Evolutionary conservation across 2,888 invertebrate species (phyloP).

Genomic region (Sesia bembeciformis): DNA sequence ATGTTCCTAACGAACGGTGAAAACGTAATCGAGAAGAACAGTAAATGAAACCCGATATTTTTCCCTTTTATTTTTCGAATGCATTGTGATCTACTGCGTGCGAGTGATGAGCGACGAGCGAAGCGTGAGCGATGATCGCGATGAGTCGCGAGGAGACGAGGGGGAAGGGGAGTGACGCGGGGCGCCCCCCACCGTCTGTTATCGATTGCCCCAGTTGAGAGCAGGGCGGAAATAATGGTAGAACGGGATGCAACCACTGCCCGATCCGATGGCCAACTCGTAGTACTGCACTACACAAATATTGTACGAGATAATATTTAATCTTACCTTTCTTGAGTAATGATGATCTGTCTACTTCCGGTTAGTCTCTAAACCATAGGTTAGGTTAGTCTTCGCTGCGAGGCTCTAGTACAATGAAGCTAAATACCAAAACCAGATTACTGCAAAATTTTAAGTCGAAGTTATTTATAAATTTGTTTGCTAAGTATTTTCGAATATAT

Average conservation of each 20-base stretch:
- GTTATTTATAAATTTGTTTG: not conserved
- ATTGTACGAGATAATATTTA: constrained; percentile 60
- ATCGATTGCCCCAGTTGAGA: constrained; percentile 81
- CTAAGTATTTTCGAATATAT: no score
- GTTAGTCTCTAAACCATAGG: no score
- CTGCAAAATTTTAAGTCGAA: no score
- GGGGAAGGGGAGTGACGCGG: constrained; percentile 28
- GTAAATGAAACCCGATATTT: not conserved
- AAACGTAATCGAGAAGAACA: not conserved
- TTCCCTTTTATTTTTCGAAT: not conserved
- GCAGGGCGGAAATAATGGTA: constrained; percentile 71
- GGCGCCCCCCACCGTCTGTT: constrained; percentile 45
- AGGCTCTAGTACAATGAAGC: no score
- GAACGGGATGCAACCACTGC: constrained; percentile 71
- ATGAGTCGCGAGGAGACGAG: constrained; percentile 32
- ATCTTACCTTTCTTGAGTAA: constrained; percentile 38
- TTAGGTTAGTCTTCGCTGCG: no score
- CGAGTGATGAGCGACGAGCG: constrained; percentile 19
- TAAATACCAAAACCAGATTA: no score
- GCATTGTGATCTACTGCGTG: not conserved
- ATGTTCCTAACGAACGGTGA: not conserved
- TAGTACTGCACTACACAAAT: constrained; percentile 62
- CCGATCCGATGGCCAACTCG: constrained; percentile 60
- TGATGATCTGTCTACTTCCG: no score
- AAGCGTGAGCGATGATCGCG: constrained; percentile 58